Percentiles rank a stretch among this genome's conserved stretches.
These are phyloP conservation scores for Thunnus maccoyii DNA, from an alignment of 2,113 vertebrate species.

Conservation along the genomic window DNA sequence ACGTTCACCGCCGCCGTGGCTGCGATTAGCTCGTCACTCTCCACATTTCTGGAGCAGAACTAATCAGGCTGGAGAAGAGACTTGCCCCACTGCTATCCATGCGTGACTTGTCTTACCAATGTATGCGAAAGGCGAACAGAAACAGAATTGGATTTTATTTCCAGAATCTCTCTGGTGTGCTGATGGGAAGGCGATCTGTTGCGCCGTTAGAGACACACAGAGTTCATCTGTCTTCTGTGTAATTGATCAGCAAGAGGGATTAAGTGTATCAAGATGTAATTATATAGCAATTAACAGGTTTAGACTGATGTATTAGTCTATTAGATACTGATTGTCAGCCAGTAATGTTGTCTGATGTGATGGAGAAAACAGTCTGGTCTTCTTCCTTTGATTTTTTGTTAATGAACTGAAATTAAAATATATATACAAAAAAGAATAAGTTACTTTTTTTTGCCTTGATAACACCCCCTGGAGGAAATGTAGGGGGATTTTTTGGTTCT, in stretches of 20 bases:
- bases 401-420: neutral
- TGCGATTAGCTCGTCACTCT: conserved; percentile 76
- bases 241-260: conserved; percentile 59
- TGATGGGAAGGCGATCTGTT: conserved; percentile 26
- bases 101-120: conserved; percentile 63
- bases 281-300: conserved; percentile 58
- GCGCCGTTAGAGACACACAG: conserved; percentile 30
- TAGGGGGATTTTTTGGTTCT: too few species aligned
- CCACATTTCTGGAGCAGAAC: conserved; percentile 77
- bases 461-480: too few species aligned
- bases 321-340: conserved; percentile 34
- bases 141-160: conserved; percentile 60
- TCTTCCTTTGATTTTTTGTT: neutral
- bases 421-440: neutral
- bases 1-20: conserved; percentile 18
- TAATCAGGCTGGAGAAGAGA: conserved; percentile 72
- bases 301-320: conserved; percentile 32
- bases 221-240: conserved; percentile 51
- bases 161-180: conserved; percentile 14
- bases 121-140: conserved; percentile 42
- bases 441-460: too few species aligned
- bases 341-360: conserved; percentile 9
- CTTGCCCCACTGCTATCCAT: conserved; percentile 43
- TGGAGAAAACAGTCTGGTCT: neutral
- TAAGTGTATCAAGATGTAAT: conserved; percentile 54